Evolutionary conservation across 2,113 vertebrate species (phyloP).

Genomic region (Oceanodroma tethys): DNA sequence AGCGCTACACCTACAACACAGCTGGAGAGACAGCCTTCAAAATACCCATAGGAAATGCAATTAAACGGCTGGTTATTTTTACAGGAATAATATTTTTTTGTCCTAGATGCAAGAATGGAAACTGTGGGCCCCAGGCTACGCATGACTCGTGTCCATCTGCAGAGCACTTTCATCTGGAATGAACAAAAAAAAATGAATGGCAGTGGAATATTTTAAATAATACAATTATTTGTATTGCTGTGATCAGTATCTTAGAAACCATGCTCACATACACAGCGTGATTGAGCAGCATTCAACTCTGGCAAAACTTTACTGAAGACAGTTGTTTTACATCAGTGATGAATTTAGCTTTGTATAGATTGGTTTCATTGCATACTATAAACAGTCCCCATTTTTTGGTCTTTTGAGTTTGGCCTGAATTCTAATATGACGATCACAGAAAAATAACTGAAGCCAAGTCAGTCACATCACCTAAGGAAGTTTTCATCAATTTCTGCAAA

Average conservation of each 20-base stretch:
- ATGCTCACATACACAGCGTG: background rate
- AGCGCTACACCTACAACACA: fast-evolving
- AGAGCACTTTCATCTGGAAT: background rate
- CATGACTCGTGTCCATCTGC: background rate
- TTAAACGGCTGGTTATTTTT: background rate
- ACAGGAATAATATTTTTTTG: background rate
- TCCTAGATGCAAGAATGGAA: background rate
- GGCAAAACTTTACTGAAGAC: background rate
- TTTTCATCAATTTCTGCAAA: background rate
- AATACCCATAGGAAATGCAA: background rate
- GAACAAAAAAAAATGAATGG: background rate
- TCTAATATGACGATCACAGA: background rate
- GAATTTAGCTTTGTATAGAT: background rate
- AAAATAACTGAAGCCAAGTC: background rate
- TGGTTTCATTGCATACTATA: background rate
- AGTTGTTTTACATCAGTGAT: background rate
- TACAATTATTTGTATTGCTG: background rate
- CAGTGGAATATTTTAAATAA: background rate
- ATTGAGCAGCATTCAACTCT: background rate
- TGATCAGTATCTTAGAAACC: background rate
- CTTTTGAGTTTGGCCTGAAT: background rate
- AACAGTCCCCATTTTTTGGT: background rate
- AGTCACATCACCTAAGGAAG: background rate
- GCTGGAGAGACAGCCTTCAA: background rate
- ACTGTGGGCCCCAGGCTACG: background rate